Evolutionary conservation across 2,888 invertebrate species (phyloP), one percentile per base, ranked within the genome.

Genomic region (Augochlorella aurata): DNA sequence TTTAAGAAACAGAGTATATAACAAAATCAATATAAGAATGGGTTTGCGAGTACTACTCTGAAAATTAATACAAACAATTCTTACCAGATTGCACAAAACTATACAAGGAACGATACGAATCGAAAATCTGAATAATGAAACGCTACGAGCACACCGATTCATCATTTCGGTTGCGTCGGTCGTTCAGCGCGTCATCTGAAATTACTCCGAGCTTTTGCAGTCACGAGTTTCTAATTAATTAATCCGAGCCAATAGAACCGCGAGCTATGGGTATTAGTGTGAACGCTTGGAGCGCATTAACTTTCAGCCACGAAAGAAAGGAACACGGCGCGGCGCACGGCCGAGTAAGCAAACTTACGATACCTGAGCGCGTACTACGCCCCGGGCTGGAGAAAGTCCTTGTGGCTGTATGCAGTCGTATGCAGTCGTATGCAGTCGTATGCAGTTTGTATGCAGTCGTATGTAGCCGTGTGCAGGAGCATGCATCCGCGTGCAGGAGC

Each of bases 381-480:
- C 77, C 65, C 67, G 58, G 87, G 78, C 77, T 84, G 81, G 88
- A 89, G 88, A 89, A 89, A 89, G 88, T 89, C 74, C 78, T 74
- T 47, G 44, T 54, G 58, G 72, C 54, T 74, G 70, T 49, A 73
- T 72, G 73, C 80, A 79, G 81, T 38, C 38, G 38, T 38, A 7
- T 38, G 38, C 38, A 5, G 38, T 63, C 3, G 38, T 38, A 38
- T 38, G 5, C 38, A 38, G 38, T 38, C 38, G 38, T 38, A 38
- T 38, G 5, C 29, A 29, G 29, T 29, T n/a, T 2, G 29, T 29
- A 29, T 2, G 2, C 38, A 38, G 38, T 54, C 74, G 69, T 49
- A 65, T 73, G 71, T 79, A 81, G 81, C 72, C 82, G 82, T 82
- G 3, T 79, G 84, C 80, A 86, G 29, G 2, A 1, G 29, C 3